These are phyloP conservation scores for Epinephelus malabaricus DNA, from an alignment of 2,797 vertebrate species.

Conservation along the genomic window DNA sequence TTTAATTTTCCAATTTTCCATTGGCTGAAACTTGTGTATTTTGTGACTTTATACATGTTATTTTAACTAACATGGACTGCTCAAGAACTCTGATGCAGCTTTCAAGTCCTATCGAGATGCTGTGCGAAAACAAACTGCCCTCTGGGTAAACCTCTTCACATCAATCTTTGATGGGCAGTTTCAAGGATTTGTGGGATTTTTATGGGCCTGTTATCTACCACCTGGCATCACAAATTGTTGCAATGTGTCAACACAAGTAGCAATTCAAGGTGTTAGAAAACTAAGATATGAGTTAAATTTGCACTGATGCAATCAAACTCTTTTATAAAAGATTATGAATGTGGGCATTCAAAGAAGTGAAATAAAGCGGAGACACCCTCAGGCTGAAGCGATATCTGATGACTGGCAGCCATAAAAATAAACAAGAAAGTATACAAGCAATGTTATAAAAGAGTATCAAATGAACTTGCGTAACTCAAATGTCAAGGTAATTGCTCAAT, in stretches of 20 bases:
- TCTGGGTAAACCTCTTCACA: conserved; percentile 31
- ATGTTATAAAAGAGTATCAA: background rate
- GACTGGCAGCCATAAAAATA: conserved; percentile 9
- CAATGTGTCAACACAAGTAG: conserved; percentile 26
- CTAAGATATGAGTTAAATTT: conserved; percentile 13
- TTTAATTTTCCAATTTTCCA: background rate
- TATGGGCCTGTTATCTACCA: conserved; percentile 25
- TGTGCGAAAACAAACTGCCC: conserved; percentile 37
- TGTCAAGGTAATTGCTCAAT: conserved; percentile 7
- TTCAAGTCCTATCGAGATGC: conserved; percentile 12
- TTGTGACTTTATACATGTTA: background rate
- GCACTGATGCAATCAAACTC: conserved; percentile 1
- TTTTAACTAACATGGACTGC: conserved; percentile 8
- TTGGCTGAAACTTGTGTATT: background rate
- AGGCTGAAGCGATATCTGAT: conserved; percentile 12
- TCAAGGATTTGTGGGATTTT: conserved; percentile 43
- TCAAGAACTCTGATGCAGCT: conserved; percentile 12
- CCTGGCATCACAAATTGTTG: conserved; percentile 8
- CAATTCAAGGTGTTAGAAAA: conserved; percentile 18
- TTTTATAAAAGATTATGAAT: conserved; percentile 17
- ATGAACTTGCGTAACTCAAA: conserved; percentile 1
- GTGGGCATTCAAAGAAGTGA: background rate
- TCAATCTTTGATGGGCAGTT: conserved; percentile 49
- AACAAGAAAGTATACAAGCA: background rate
- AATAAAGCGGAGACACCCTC: background rate